Evolutionary conservation across 1,140 invertebrate genomes (phyloP), one percentile per base, ranked within the genome.

Genomic region (Anoplophora glabripennis): DNA sequence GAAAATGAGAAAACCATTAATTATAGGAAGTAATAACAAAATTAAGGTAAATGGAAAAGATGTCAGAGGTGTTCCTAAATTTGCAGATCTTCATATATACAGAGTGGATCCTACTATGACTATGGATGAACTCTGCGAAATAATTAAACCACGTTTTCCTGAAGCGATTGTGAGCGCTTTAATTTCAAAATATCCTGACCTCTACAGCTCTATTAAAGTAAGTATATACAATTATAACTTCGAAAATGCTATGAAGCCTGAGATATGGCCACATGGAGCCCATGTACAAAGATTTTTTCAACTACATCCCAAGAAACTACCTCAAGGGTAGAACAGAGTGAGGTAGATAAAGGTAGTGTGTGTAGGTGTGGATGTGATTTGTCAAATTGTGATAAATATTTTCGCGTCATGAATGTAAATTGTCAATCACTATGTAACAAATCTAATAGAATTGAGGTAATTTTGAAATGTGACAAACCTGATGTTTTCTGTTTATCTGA

Each of bases 181-280:
- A 11, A 21, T 5, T 15, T 45, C 44, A 4, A 45, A 45, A 45
- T 45, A 15, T 9, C 44, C 44, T 3, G 17, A 15, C 3, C 4
- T 15, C n/a, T 45, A 45, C 10, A 15, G 12, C 3, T 45, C 44
- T 4, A 3, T 15, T 14, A 45, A 45, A 18, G 44, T 45, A 11
- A 45, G 44, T 45, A 10, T 45, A 45, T 45, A 45, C 44, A 45
- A 45, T 9, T 17, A 45, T 18, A 12, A 45, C 17, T 45, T 45
- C 17, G 4, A 45, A 17, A 17, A 45, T 12, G 44, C 44, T 21
- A 45, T 45, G 44, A 17, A 45, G 3, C 44, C 12, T 3, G 18
- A 11, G 12, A 45, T 15, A 18, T 15, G 44, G 44, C 44, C 44
- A 4, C n/a, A 15, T 11, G 17, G 44, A 17, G 44, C 12, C 17